Evolutionary conservation across 2,888 invertebrate genomes (phyloP).

Genomic region (Macaria notata): DNA sequence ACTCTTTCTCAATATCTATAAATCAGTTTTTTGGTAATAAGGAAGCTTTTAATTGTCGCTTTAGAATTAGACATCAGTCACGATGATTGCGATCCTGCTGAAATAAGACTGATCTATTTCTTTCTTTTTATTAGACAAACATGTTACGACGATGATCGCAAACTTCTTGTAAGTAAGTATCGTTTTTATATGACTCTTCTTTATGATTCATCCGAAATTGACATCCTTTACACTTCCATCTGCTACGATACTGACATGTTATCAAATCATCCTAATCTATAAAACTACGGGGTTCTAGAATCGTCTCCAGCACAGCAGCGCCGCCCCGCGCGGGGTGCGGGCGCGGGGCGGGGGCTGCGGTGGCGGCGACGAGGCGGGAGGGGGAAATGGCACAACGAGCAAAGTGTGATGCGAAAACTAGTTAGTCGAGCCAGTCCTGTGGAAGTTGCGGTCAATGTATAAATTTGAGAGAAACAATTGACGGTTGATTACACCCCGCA

Average conservation of each 20-base stretch:
- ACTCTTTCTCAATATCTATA: no score
- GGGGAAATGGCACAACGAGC: constrained; percentile 79
- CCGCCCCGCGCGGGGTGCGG: constrained; percentile 66
- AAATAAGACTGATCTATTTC: no score
- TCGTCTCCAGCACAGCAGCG: constrained; percentile 54
- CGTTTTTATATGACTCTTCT: not conserved
- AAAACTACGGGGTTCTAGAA: constrained; percentile 28
- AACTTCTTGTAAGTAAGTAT: no score
- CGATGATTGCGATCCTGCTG: no score
- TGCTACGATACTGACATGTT: constrained; percentile 21
- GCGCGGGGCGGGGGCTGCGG: constrained; percentile 51
- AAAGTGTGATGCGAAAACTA: constrained; percentile 60
- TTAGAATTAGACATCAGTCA: no score
- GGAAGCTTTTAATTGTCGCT: no score
- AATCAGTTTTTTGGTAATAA: no score
- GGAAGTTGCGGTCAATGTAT: constrained; percentile 28
- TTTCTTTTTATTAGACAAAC: no score
- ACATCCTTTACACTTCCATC: no score
- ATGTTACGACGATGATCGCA: no score
- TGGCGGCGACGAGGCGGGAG: constrained; percentile 53
- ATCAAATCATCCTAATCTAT: constrained; percentile 36
- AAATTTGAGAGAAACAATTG: not conserved
- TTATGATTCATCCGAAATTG: not conserved
- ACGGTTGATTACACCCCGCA: no score
- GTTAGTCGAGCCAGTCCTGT: constrained; percentile 79